Conservation (phyloP, 2,888 invertebrate genomes). For the Lacanobia wlatinum region DNA sequence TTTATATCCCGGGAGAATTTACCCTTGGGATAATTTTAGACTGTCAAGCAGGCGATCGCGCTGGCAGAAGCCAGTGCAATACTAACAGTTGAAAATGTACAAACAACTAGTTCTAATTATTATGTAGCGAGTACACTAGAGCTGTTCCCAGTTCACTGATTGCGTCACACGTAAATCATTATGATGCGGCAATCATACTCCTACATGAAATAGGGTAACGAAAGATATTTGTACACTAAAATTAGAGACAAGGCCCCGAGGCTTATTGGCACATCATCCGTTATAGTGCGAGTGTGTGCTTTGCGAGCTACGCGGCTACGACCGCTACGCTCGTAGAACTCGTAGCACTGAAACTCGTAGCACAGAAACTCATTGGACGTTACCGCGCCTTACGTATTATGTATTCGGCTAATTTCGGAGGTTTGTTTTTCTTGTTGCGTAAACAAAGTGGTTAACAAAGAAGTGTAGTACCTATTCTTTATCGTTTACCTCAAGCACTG, state of each 20-base stretch:
- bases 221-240: constrained; percentile 51
- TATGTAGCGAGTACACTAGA: constrained; percentile 10
- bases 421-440: constrained; percentile 69
- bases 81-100: background rate
- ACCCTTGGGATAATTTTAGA: too few relatives aligned
- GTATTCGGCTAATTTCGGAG: constrained; percentile 74
- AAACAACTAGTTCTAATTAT: constrained; percentile 21
- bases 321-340: constrained; percentile 57
- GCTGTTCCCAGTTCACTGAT: constrained; percentile 22
- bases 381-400: constrained; percentile 73
- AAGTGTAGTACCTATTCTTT: background rate
- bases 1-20: too few relatives aligned
- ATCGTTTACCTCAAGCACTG: background rate
- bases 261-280: constrained; percentile 55
- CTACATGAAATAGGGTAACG: constrained; percentile 34
- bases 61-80: background rate
- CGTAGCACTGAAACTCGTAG: constrained; percentile 46
- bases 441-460: background rate
- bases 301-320: constrained; percentile 51
- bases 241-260: constrained; percentile 52
- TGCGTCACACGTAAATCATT: constrained; percentile 36
- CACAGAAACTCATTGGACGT: constrained; percentile 58
- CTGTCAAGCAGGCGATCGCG: too few relatives aligned
- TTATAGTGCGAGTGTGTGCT: constrained; percentile 46
- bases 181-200: constrained; percentile 29